Percentiles rank a stretch among this genome's conserved stretches.
phyloP scores from a whole-genome alignment of 2,113 vertebrate genomes.

The Macquaria ambigua region DNA sequence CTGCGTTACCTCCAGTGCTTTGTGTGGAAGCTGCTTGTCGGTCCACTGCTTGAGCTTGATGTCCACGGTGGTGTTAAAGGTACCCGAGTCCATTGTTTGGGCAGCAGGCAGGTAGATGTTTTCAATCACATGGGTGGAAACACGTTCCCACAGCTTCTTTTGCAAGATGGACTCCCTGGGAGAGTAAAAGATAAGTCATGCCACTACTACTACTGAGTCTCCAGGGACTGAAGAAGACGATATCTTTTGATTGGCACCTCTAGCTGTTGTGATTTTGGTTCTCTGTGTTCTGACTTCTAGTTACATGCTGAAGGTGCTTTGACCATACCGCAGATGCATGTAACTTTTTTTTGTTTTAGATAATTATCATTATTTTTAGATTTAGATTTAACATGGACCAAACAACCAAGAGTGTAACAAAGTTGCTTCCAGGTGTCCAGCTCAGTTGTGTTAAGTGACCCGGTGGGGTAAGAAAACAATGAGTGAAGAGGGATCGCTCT shows the following conservation, averaged over 20 bases:
- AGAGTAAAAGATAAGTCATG: not conserved
- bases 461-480: constrained; percentile 28
- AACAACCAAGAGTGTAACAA: constrained; percentile 22
- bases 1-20: constrained; percentile 93
- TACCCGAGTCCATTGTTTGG: constrained; percentile 95
- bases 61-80: constrained; percentile 98
- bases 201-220: not conserved
- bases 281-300: not conserved
- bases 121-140: constrained; percentile 98
- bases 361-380: not conserved
- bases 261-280: not conserved
- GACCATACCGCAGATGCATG: not conserved
- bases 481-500: constrained; percentile 24
- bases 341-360: not conserved
- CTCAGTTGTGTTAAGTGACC: constrained; percentile 20
- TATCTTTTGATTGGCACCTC: not conserved
- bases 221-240: not conserved
- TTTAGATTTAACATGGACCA: not conserved
- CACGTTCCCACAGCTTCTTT: constrained; percentile 96
- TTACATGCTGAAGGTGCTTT: not conserved
- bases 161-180: constrained; percentile 97
- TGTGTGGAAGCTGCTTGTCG: constrained; percentile 97
- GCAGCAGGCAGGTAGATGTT: constrained; percentile 99
- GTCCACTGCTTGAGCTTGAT: constrained; percentile 99
- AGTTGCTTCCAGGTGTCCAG: constrained; percentile 13